Base-by-base conservation (phyloP, 2,797 vertebrate species). In the Pseudopleuronectes americanus region DNA sequence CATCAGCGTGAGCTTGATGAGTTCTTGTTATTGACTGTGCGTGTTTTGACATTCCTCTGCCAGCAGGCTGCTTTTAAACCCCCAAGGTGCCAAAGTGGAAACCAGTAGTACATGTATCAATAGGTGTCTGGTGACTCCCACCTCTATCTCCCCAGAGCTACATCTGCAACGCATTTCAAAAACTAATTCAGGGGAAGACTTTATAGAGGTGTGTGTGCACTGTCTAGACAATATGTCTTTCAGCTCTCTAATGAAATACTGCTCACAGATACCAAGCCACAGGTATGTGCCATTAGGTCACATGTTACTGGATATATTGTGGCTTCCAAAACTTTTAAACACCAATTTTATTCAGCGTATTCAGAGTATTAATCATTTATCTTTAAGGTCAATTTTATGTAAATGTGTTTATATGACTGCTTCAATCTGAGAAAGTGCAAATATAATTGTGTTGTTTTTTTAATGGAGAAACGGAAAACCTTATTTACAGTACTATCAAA, bases 61-160 rank as follows among this genome's bases (percentile, higher is more conserved):
- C 91, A 90, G 92, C 90, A 70, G 92, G 92, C 86, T 77, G 87
- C 90, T 87, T 86, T 90, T 64, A 81, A 85, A 90, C 88, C 86
- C 89, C 90, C 4, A 86, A 92, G 90, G 92, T 93, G 90, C 84
- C 91, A 90, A 91, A 90, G 91, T 91, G 89, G 89, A 93, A 92
- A 91, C 86, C 92, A 92, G 90, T 89, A 84, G 86, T 92, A 90
- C 90, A 91, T 87, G 87, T 92, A 92, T 94, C 92, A 91, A 87
- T 87, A 93, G 83, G 91, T 90, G 89, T 93, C 91, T 79, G 63
- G 83, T 94, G 88, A 92, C 91, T 85, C 76, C 81, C 81, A 88
- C 85, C 84, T 90, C 84, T 72, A 79, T 87, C 81, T 87, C 80
- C 77, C 83, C 60, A 19, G 64, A 59, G 74, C 76, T 79, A 92